Conservation (phyloP, 1,140 invertebrate genomes). For the Oreohelix idahoensis region DNA sequence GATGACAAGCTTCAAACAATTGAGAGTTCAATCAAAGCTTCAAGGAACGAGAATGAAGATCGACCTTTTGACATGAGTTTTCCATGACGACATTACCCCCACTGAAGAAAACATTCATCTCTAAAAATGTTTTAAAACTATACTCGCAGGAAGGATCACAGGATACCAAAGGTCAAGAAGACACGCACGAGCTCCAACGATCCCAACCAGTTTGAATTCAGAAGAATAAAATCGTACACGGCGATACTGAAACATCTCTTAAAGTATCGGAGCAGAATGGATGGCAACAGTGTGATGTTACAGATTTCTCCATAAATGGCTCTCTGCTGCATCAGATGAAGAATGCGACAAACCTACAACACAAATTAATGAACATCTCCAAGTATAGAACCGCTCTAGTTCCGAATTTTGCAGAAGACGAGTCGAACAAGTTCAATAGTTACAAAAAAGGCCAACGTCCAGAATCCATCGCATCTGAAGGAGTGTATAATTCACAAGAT, state of each 20-base stretch:
- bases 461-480: background rate
- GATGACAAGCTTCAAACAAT: background rate
- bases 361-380: background rate
- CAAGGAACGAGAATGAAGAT: background rate
- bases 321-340: background rate
- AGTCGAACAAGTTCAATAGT: constrained; percentile 12
- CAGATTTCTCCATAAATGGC: background rate
- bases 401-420: background rate
- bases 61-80: constrained; percentile 14
- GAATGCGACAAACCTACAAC: background rate
- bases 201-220: background rate
- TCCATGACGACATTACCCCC: background rate
- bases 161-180: background rate
- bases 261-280: background rate
- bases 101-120: background rate
- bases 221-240: background rate
- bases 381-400: background rate
- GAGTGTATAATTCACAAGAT: background rate
- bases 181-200: too few relatives aligned
- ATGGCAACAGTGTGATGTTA: background rate
- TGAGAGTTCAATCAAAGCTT: constrained; percentile 20
- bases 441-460: too few relatives aligned
- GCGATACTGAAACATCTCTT: background rate
- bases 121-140: background rate
- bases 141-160: background rate